phyloP scores from a whole-genome alignment of 1,140 invertebrate species.

The Drosophila rufa region DNA sequence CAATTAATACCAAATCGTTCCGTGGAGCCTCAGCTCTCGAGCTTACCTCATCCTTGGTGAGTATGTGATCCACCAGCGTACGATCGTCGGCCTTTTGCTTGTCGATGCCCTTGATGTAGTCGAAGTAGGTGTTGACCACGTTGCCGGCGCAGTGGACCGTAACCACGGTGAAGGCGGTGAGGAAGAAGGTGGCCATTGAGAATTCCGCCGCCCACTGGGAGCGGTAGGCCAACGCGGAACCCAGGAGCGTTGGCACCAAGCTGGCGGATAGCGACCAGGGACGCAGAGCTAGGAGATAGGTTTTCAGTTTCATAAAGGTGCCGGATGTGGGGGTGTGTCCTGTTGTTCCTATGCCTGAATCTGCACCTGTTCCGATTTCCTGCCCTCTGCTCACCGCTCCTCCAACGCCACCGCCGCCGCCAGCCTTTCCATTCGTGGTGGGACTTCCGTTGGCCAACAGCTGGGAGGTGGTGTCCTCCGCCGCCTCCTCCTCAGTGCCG shows the following conservation, averaged over 20 bases:
- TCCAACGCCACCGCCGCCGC: background rate
- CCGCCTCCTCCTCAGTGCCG: conserved; percentile 16
- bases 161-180: conserved; percentile 93
- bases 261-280: conserved; percentile 97
- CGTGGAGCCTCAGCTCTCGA: background rate
- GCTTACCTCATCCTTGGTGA: conserved; percentile 86
- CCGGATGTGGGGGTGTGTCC: conserved; percentile 68
- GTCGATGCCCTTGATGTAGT: conserved; percentile 97
- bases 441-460: conserved; percentile 51
- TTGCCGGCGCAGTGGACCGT: conserved; percentile 98
- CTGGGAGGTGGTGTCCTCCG: conserved; percentile 13
- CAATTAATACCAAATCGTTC: background rate
- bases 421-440: conserved; percentile 27
- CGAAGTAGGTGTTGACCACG: conserved; percentile 98
- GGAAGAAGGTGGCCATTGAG: conserved; percentile 91
- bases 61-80: conserved; percentile 95
- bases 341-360: conserved; percentile 15
- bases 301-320: conserved; percentile 93
- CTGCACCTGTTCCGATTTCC: conserved; percentile 18
- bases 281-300: conserved; percentile 93
- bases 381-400: conserved; percentile 3
- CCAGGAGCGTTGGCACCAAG: conserved; percentile 92
- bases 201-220: conserved; percentile 89
- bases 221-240: conserved; percentile 94
- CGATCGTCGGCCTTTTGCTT: conserved; percentile 96